Conservation (phyloP, 2,113 vertebrate genomes). For the Mobula birostris region DNA sequence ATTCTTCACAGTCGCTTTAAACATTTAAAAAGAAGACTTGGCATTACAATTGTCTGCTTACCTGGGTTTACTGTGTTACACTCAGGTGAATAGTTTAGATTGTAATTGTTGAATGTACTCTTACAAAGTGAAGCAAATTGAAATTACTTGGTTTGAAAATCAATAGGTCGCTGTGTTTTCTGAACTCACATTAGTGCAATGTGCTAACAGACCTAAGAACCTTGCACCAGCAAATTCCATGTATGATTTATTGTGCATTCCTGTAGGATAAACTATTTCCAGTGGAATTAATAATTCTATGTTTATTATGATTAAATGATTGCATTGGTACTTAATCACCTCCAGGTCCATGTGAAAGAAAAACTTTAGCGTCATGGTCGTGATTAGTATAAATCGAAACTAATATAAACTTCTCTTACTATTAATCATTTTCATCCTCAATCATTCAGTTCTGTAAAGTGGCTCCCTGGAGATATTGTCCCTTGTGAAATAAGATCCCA, state of each 20-base stretch:
- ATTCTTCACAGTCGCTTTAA: background rate
- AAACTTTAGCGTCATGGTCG: background rate
- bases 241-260: constrained; percentile 73
- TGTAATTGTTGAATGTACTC: constrained; percentile 52
- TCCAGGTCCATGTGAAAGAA: background rate
- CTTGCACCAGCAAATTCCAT: constrained; percentile 59
- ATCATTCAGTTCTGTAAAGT: background rate
- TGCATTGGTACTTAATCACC: background rate
- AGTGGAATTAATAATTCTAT: constrained; percentile 61
- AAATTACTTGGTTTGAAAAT: constrained; percentile 67
- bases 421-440: background rate
- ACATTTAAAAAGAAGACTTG: background rate
- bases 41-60: background rate
- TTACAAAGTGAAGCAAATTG: constrained; percentile 61
- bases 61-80: background rate
- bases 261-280: constrained; percentile 65
- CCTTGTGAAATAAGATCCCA: too few species aligned
- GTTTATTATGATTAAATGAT: constrained; percentile 47
- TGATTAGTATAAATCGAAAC: background rate
- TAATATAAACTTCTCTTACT: background rate
- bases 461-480: background rate
- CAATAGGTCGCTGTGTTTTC: constrained; percentile 67
- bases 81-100: constrained; percentile 40
- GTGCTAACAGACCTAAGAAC: constrained; percentile 64
- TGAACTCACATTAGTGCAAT: constrained; percentile 73